Base-by-base conservation (phyloP, 2,113 vertebrate species). In the Columba livia region DNA sequence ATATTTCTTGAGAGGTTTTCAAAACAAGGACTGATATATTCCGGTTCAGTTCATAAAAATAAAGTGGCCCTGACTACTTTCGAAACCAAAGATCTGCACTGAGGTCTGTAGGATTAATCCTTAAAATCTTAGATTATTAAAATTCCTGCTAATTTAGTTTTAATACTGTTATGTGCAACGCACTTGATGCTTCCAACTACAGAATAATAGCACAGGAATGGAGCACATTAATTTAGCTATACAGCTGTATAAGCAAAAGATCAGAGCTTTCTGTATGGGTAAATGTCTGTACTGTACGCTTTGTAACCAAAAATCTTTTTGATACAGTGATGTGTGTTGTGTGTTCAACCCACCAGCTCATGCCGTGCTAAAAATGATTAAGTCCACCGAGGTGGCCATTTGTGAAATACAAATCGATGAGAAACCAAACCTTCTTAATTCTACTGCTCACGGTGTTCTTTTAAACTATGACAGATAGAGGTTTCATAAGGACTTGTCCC, bases 1-100 rank as follows among this genome's bases (percentile, higher is more conserved):
- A 75, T 81, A 79, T 79, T 92, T 91, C 62, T 88, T 89, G 57
- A 96, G 67, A 77, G 34, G 24, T 74, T 93, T 94, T 90, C 64
- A 74, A 89, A 87, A 89, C 71, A 67, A 64, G 50, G 24, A 26
- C 26, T 91, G 60, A 31, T 12, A 38, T 53, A 66, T 83, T 85
- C 67, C 38, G 40, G 26, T 64, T 90, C 53, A 25, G 66, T 67
- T 92, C 28, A 84, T 73, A 25, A 29, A 47, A 83, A 72, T 48
- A 85, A 62, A n/a, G 73, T 80, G 47, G 38, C 21, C 26, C 38
- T 84, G 77, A 84, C 26, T 94, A 19, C 51, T 50, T 96, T 67
- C 50, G 69, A 73, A 75, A 44, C 25, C 17, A 81, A 74, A 54
- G 47, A 90, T 25, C 31, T 69, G 25, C 38, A 56, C 1, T 36